A percentile compares a stretch with the other conserved stretches of the same genome.
phyloP scores from a whole-genome alignment of 2,888 invertebrate species.

The Coelogynopora nodosa region DNA sequence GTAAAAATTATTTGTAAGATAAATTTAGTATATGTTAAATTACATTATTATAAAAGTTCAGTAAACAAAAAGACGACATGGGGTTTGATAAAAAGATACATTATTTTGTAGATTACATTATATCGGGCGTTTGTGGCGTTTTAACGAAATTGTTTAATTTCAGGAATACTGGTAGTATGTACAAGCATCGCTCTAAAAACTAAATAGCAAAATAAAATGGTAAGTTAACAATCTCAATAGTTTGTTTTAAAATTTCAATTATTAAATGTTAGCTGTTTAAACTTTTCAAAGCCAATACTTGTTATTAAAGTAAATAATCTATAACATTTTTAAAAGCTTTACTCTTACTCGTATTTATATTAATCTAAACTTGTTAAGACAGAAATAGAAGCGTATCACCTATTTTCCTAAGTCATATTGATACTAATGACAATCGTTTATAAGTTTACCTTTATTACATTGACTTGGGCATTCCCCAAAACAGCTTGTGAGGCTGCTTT shows the following conservation, averaged over 20 bases:
- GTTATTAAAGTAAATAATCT: too few relatives aligned
- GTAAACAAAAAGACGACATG: not conserved
- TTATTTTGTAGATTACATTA: not conserved
- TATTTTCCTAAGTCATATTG: not conserved
- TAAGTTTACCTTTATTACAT: not conserved
- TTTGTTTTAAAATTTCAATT: not conserved
- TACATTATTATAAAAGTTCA: too few relatives aligned
- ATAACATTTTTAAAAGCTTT: too few relatives aligned
- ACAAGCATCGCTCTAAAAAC: too few relatives aligned
- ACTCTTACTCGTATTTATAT: too few relatives aligned
- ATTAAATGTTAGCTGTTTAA: too few relatives aligned
- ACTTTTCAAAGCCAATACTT: too few relatives aligned
- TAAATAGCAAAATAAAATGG: not conserved
- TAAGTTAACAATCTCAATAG: not conserved
- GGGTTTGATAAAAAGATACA: not conserved
- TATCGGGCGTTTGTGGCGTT: too few relatives aligned
- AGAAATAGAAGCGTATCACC: not conserved
- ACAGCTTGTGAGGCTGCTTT: not conserved
- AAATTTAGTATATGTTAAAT: not conserved
- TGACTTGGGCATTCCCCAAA: not conserved
- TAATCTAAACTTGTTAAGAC: too few relatives aligned
- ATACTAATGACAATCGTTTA: not conserved
- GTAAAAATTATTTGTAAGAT: too few relatives aligned
- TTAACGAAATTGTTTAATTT: too few relatives aligned
- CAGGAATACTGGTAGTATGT: too few relatives aligned